Conservation (phyloP, 2,113 vertebrate species). For the Morone saxatilis region DNA sequence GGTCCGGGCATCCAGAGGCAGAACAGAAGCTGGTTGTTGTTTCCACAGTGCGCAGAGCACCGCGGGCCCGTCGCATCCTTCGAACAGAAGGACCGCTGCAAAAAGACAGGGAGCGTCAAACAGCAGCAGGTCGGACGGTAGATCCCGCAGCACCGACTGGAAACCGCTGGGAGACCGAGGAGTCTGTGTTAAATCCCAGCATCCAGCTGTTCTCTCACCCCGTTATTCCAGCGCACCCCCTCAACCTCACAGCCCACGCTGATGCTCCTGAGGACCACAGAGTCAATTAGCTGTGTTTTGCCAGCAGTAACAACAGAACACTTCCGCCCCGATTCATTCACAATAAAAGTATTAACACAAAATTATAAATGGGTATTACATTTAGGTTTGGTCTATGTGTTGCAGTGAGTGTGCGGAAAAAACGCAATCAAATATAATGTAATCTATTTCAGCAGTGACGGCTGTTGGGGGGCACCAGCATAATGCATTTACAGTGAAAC, state of each 20-base stretch:
- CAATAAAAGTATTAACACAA: conserved; percentile 25
- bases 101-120: neutral
- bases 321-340: conserved; percentile 22
- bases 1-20: neutral
- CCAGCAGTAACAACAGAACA: neutral
- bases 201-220: conserved; percentile 27
- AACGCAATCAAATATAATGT: neutral
- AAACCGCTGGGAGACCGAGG: neutral
- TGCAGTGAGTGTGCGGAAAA: too few species aligned
- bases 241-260: neutral
- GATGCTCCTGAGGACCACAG: conserved; percentile 9
- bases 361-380: neutral
- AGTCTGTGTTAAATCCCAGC: conserved; percentile 14
- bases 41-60: conserved; percentile 3
- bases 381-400: neutral
- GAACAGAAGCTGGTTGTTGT: conserved; percentile 12
- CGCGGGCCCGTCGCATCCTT: conserved; percentile 35
- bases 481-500: too few species aligned
- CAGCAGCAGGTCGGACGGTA: neutral
- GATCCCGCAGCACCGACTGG: neutral
- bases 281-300: neutral
- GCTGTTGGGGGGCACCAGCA: too few species aligned
- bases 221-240: neutral
- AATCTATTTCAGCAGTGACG: too few species aligned
- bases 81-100: neutral